Conservation (phyloP, 2,797 vertebrate species). For the Schizothorax lantsangensis region DNA sequence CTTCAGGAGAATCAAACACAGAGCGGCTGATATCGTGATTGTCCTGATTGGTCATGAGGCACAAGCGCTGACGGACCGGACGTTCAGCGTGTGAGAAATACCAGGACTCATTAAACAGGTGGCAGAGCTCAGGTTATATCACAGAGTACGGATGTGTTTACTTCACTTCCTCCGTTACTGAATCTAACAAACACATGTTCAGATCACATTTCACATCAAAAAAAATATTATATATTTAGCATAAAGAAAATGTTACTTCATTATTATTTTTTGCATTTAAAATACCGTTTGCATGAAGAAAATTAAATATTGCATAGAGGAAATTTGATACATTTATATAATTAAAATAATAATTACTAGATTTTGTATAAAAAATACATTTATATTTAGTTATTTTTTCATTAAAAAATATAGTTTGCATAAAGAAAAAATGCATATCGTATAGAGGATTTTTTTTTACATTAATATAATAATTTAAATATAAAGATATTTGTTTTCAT, state of each 20-base stretch:
- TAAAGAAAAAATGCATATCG: no score
- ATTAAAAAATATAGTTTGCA: no score
- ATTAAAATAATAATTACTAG: not conserved
- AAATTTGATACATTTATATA: not conserved
- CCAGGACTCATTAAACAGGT: slow-evolving; percentile 28
- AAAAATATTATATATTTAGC: not conserved
- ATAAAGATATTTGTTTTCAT: no score
- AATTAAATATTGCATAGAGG: not conserved
- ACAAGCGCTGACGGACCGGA: not conserved
- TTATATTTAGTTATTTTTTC: no score
- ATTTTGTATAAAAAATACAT: no score
- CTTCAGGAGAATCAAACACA: not conserved
- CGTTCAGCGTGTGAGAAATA: slow-evolving; percentile 15
- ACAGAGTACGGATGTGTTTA: not conserved
- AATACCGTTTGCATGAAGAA: not conserved
- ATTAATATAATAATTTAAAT: no score
- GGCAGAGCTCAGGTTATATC: slow-evolving; percentile 1
- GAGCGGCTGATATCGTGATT: not conserved
- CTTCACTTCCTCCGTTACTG: not conserved
- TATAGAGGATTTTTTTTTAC: no score
- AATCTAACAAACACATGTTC: not conserved
- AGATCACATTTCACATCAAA: not conserved
- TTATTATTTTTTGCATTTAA: not conserved
- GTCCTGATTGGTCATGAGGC: no score
- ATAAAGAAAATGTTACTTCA: no score